A percentile compares a stretch with the other conserved stretches of the same genome.
Evolutionary conservation across 2,888 invertebrate species (phyloP).

Genomic region (Noctua janthe): DNA sequence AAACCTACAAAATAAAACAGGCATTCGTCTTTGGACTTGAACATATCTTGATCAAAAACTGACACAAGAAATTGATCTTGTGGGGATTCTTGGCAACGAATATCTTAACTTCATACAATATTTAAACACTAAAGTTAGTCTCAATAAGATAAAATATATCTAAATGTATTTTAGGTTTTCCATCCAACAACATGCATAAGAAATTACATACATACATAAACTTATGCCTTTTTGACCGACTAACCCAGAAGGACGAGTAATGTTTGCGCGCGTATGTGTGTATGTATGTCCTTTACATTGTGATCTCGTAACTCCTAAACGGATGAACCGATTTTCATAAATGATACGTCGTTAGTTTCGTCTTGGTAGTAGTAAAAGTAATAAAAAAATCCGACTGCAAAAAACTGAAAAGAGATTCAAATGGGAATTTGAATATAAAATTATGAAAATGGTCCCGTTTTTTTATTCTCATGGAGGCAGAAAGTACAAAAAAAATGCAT

Average conservation of each 20-base stretch:
- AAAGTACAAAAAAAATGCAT: background rate
- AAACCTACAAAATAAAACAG: background rate
- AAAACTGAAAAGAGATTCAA: no score
- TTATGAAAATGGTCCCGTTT: no score
- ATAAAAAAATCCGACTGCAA: no score
- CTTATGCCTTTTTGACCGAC: no score
- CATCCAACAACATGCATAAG: background rate
- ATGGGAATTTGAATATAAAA: no score
- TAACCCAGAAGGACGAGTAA: no score
- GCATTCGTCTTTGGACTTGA: background rate
- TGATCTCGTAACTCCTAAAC: no score
- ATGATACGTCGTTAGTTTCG: no score
- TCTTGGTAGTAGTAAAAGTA: no score
- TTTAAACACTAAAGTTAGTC: background rate
- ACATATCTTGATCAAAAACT: background rate
- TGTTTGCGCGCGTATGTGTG: no score
- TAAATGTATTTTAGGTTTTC: background rate
- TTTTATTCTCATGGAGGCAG: background rate
- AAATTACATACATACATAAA: background rate
- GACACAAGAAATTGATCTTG: background rate
- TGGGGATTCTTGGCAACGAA: background rate
- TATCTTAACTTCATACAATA: background rate
- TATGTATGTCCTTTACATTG: no score
- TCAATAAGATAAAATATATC: background rate
- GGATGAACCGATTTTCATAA: no score